Percentiles rank a stretch among this genome's conserved stretches.
Conservation (phyloP, 2,113 vertebrate species). For the Macrotus californicus region DNA sequence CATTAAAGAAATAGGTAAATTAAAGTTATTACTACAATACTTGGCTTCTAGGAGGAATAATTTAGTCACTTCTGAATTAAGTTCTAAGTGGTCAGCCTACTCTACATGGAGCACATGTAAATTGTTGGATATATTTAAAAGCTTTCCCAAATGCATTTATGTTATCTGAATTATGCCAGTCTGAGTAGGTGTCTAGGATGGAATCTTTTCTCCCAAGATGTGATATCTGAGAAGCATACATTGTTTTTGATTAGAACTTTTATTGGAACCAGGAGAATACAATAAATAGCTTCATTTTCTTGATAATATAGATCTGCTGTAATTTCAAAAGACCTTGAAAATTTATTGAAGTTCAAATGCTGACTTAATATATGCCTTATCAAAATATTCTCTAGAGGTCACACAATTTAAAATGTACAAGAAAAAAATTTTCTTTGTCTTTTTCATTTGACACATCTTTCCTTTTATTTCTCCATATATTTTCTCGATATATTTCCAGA, state of each 20-base stretch:
- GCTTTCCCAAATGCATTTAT: not conserved
- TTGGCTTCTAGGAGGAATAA: constrained; percentile 4
- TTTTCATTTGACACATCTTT: not conserved
- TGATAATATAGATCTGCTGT: not conserved
- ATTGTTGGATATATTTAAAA: not conserved
- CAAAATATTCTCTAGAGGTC: not conserved
- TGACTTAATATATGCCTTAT: not conserved
- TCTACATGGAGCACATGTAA: not conserved
- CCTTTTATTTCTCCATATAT: not conserved
- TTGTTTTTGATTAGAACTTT: not conserved
- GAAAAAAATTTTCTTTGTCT: not conserved
- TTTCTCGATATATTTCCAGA: not conserved
- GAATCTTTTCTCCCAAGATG: not conserved
- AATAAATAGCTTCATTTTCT: not conserved
- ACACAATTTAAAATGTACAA: not conserved
- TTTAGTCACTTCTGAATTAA: constrained; percentile 35
- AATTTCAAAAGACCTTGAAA: not conserved
- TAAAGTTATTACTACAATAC: not conserved
- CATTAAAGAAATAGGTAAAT: constrained; percentile 21
- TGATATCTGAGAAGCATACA: not conserved
- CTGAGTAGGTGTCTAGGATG: not conserved
- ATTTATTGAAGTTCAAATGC: not conserved
- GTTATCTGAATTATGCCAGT: not conserved
- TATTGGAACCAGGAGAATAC: not conserved
- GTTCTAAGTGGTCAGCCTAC: constrained; percentile 9